Base-by-base conservation (phyloP, 2,797 vertebrate species). In the Acipenser oxyrinchus region DNA sequence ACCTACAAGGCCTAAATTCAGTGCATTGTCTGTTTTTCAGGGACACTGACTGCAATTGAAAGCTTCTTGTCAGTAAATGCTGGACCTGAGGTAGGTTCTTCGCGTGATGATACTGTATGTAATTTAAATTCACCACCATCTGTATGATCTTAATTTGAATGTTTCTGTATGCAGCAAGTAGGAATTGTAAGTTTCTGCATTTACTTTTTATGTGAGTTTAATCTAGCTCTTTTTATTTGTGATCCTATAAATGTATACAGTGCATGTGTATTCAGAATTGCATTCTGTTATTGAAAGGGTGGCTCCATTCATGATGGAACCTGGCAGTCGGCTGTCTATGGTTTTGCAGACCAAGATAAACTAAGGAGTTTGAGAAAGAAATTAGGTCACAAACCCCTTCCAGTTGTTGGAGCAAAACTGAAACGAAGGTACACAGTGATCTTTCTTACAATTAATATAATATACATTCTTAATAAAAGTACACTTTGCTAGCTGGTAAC, bases 241-340 rank as follows among this genome's bases (percentile, higher is more conserved):
- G 37, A 37, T 37, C 37, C 37, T 37, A 37, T 37, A 37, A 4
- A 5, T 37, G 37, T 37, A 4, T 37, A 37, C 5, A 37, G 37
- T 5, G 37, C 3, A 37, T 37, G 37, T 37, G 37, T 37, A 37
- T 37, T 37, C 37, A 37, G 37, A 37, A 37, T 37, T 37, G 37
- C 37, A 37, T 37, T 37, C 37, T 37, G 66, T 62, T 57, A 12
- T 69, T 63, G 63, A 68, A 70, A 99, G 97, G 94, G 95, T 0
- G 52, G 71, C 13, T 86, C 81, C 70, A 64, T 93, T 80, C 93
- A 99, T 1, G 95, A 96, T 52, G 94, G 93, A 59, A 99, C 97
- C 1, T 99, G 97, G 96, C 93, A 96, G 75, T 99, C 96, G 1
- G 95, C 92, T 64, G 10, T 99, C 73, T 87, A 95, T 10, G 93